Evolutionary conservation across 2,888 invertebrate species (phyloP).

Genomic region (Galerucella calmariensis): DNA sequence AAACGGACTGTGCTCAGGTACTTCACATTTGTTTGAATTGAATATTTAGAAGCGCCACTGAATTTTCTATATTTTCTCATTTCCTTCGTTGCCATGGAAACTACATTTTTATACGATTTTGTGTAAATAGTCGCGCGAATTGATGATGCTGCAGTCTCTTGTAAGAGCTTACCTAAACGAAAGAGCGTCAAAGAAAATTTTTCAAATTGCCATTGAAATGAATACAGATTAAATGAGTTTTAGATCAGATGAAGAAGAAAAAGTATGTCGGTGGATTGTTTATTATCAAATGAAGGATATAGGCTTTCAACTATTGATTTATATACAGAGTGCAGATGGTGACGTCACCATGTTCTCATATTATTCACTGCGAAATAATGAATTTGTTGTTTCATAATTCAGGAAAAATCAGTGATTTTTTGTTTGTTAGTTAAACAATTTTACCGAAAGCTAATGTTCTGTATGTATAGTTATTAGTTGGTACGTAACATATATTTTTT

Average conservation of each 20-base stretch:
- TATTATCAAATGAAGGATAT: background rate
- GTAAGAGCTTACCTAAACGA: conserved; percentile 13
- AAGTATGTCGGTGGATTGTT: background rate
- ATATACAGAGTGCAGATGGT: too few relatives aligned
- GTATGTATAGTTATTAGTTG: too few relatives aligned
- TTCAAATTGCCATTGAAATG: conserved; percentile 5
- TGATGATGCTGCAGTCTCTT: conserved; percentile 31
- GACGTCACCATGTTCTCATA: too few relatives aligned
- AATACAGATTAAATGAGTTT: background rate
- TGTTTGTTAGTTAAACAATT: too few relatives aligned
- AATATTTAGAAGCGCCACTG: conserved; percentile 1
- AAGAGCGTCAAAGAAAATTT: conserved; percentile 16
- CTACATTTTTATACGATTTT: conserved; percentile 37
- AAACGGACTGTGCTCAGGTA: too few relatives aligned
- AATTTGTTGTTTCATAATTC: too few relatives aligned
- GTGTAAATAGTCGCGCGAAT: conserved; percentile 41
- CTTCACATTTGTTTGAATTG: too few relatives aligned
- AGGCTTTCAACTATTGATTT: background rate
- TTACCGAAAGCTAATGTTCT: too few relatives aligned
- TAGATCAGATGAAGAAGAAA: background rate
- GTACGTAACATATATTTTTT: too few relatives aligned
- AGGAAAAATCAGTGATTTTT: too few relatives aligned
- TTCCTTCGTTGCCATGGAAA: conserved; percentile 38
- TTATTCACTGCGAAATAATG: too few relatives aligned
- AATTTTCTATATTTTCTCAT: conserved; percentile 1